Conservation (phyloP, 2,797 vertebrate species). For the Xenentodon cancila region DNA sequence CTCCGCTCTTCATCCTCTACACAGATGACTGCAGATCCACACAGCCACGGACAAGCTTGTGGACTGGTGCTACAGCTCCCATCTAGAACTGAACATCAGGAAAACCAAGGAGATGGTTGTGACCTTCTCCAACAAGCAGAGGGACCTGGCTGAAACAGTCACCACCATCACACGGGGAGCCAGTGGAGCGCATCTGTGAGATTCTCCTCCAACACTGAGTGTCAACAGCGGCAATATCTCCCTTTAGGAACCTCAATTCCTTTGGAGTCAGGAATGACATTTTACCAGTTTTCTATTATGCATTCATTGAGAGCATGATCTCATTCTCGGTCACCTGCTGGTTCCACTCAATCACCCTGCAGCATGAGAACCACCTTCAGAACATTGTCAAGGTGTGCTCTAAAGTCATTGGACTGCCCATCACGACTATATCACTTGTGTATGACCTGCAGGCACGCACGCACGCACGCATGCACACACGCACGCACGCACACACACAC, state of each 20-base stretch:
- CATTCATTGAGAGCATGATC: neutral
- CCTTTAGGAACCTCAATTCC: neutral
- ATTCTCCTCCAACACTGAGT: neutral
- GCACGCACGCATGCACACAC: no score
- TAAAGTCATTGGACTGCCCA: neutral
- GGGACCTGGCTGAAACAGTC: neutral
- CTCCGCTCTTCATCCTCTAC: neutral
- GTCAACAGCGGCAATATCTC: neutral
- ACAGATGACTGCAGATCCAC: neutral
- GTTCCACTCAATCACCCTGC: neutral
- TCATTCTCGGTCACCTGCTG: no score
- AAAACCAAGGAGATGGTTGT: neutral
- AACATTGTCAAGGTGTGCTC: neutral
- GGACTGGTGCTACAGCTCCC: no score
- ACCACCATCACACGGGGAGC: neutral
- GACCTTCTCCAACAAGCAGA: neutral
- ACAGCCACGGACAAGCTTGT: neutral
- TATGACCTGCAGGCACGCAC: no score
- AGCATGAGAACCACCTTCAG: neutral
- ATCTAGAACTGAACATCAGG: neutral
- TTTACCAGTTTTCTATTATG: no score
- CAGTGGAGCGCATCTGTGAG: neutral
- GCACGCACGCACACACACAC: no score
- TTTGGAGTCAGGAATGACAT: no score
- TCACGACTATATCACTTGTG: no score